phyloP scores from a whole-genome alignment of 2,888 invertebrate genomes.

The Pristionchus mayeri region DNA sequence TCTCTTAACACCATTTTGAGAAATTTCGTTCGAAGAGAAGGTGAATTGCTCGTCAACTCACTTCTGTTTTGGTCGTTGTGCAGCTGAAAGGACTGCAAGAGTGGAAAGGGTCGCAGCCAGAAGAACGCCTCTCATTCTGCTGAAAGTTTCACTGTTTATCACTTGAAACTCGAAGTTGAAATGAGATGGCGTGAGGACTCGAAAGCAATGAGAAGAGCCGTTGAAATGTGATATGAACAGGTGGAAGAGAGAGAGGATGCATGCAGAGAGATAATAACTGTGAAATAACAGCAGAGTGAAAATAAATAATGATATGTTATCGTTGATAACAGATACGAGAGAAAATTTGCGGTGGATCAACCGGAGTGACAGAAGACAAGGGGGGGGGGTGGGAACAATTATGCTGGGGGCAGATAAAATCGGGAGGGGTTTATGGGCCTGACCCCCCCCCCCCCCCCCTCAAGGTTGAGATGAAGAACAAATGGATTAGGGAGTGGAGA shows the following conservation, averaged over 20 bases:
- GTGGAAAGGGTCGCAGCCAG: neutral
- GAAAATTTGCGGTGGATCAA: neutral
- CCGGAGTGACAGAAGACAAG: too few relatives aligned
- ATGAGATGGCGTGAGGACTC: neutral
- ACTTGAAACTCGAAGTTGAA: neutral
- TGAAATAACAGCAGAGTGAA: neutral
- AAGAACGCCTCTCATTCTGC: neutral
- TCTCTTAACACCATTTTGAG: neutral
- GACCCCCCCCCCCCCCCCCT: neutral
- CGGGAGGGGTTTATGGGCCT: neutral
- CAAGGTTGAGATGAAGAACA: slow-evolving; percentile 8
- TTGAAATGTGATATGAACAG: neutral
- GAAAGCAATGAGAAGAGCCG: neutral
- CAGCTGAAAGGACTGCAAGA: too few relatives aligned
- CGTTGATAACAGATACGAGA: neutral
- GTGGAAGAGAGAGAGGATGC: neutral
- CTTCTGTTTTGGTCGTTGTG: neutral
- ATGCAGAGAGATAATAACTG: neutral
- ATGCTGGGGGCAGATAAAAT: neutral
- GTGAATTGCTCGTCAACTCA: neutral
- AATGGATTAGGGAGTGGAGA: neutral
- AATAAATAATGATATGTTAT: neutral
- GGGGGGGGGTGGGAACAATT: slow-evolving; percentile 39
- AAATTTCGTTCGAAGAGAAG: neutral
- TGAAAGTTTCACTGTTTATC: too few relatives aligned